Evolutionary conservation across 2,113 vertebrate species (phyloP).

Genomic region (Petrocephalus zakoni): DNA sequence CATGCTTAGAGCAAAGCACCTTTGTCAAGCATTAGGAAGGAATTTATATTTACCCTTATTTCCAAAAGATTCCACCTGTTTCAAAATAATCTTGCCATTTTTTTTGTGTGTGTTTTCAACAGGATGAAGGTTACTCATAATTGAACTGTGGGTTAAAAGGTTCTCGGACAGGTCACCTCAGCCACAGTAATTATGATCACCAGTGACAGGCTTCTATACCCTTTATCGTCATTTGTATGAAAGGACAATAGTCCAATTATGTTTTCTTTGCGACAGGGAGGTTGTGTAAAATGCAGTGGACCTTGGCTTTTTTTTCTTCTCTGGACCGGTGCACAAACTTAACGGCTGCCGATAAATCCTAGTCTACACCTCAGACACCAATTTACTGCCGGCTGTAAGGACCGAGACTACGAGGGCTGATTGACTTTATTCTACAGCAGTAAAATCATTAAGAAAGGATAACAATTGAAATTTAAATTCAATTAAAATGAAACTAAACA

Average conservation of each 20-base stretch:
- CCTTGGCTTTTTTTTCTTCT: neutral
- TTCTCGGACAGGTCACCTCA: neutral
- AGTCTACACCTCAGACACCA: neutral
- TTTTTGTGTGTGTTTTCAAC: neutral
- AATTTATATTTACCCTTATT: neutral
- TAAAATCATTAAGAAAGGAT: neutral
- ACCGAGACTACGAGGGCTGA: neutral
- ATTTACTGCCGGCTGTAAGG: neutral
- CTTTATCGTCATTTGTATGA: neutral
- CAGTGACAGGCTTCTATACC: neutral
- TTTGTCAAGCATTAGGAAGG: too few relatives aligned
- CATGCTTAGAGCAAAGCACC: neutral
- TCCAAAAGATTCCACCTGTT: neutral
- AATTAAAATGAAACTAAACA: neutral
- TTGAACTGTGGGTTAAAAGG: neutral
- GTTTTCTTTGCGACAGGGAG: neutral
- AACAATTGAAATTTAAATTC: neutral
- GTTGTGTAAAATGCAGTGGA: neutral
- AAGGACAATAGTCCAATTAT: neutral
- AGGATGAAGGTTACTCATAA: neutral
- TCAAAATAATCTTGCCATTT: neutral
- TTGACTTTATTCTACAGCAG: neutral
- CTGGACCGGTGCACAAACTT: neutral
- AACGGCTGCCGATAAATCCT: neutral
- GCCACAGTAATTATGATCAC: neutral